These are phyloP conservation scores for Bovichtus diacanthus DNA, from an alignment of 2,797 vertebrate species.

Conservation along the genomic window DNA sequence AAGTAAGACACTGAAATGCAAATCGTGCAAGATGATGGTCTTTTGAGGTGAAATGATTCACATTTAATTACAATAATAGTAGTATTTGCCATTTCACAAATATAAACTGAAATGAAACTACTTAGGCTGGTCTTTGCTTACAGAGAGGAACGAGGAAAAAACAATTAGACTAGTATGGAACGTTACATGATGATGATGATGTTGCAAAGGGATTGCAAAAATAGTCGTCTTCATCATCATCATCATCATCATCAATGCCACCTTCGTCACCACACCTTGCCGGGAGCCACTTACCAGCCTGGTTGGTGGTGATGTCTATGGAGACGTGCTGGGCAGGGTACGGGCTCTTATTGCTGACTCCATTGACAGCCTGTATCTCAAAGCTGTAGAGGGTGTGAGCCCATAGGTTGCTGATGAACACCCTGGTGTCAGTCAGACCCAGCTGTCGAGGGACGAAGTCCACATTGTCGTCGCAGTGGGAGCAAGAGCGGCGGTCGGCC, in stretches of 20 bases:
- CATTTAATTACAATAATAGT: conserved; percentile 20
- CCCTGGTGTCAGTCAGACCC: conserved; percentile 92
- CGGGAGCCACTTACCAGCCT: conserved; percentile 89
- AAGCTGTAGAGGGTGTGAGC: conserved; percentile 97
- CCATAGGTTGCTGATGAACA: conserved; percentile 97
- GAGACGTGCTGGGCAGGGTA: conserved; percentile 95
- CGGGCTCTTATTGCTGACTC: conserved; percentile 95
- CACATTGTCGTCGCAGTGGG: conserved; percentile 98
- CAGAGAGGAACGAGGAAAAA: neutral
- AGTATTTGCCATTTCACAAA: conserved; percentile 19
- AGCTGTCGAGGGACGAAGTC: conserved; percentile 95
- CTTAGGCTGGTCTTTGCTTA: neutral
- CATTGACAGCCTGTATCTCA: conserved; percentile 97
- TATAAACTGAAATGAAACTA: conserved; percentile 17
- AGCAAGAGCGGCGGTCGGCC: conserved; percentile 91
- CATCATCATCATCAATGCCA: neutral
- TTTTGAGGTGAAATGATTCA: conserved; percentile 28
- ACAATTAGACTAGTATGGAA: neutral
- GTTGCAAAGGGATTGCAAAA: neutral
- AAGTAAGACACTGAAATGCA: conserved; percentile 46
- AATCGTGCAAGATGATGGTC: conserved; percentile 15
- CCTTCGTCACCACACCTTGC: conserved; percentile 10
- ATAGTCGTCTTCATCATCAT: too few species aligned
- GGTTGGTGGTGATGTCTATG: conserved; percentile 98
- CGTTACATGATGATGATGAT: neutral